These are phyloP conservation scores for Onthophagus sagittarius DNA, from an alignment of 2,888 invertebrate genomes.

Conservation along the genomic window DNA sequence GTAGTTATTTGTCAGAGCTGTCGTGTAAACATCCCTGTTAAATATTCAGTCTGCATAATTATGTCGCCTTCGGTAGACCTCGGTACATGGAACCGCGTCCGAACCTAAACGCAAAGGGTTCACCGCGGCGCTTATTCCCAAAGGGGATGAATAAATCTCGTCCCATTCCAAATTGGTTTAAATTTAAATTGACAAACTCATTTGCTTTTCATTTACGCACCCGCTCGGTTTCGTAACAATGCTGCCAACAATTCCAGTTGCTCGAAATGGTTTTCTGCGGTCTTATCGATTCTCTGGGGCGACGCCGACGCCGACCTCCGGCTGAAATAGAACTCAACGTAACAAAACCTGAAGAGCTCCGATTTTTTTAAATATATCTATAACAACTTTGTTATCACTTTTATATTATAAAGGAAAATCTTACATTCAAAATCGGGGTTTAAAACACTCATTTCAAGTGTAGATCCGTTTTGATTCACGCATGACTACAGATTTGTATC, in stretches of 20 bases:
- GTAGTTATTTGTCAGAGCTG: background rate
- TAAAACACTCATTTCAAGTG: background rate
- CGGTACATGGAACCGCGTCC: background rate
- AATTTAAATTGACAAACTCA: conserved; percentile 12
- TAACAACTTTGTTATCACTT: too few relatives aligned
- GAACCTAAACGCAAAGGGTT: background rate
- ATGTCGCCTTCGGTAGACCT: background rate
- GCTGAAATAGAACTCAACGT: background rate
- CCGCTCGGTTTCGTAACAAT: conserved; percentile 3
- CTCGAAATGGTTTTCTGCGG: conserved; percentile 12
- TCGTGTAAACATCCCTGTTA: background rate
- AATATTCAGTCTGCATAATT: background rate
- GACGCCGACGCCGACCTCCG: background rate
- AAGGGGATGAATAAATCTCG: background rate
- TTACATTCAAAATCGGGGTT: background rate
- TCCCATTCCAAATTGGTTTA: conserved; percentile 1
- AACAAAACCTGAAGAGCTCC: background rate
- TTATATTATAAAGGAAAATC: too few relatives aligned
- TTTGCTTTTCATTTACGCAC: conserved; percentile 9
- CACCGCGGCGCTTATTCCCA: background rate
- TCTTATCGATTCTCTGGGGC: conserved; percentile 2
- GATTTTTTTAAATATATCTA: too few relatives aligned
- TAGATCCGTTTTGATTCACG: background rate
- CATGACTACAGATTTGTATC: background rate
- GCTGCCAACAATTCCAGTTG: background rate